Conservation (phyloP, 1,140 invertebrate species). For the Trigoniulus corallinus region DNA sequence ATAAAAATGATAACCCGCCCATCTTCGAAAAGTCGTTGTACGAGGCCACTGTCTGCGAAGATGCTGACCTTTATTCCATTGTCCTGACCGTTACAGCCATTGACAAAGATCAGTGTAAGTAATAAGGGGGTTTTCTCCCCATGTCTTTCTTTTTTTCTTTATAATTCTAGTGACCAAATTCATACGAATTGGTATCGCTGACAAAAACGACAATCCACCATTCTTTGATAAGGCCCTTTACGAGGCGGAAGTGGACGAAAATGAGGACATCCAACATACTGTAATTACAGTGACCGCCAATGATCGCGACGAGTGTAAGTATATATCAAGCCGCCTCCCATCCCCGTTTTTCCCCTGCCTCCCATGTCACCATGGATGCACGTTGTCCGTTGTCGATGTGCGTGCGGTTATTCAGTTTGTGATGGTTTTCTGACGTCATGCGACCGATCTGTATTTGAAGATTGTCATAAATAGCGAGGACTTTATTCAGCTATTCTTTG, state of each 20-base stretch:
- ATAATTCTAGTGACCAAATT: conserved; percentile 30
- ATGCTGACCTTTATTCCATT: conserved; percentile 12
- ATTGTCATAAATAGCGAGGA: no score
- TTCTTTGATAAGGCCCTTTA: conserved; percentile 92
- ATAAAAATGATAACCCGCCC: conserved; percentile 26
- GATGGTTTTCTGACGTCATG: not conserved
- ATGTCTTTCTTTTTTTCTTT: conserved; percentile 7
- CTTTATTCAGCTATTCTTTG: no score
- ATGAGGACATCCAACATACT: conserved; percentile 91
- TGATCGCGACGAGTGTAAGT: conserved; percentile 96
- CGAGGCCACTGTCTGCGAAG: conserved; percentile 19
- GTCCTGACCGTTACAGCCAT: conserved; percentile 2
- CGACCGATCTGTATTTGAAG: no score
- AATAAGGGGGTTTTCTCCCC: conserved; percentile 2
- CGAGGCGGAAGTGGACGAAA: conserved; percentile 91
- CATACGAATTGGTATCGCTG: conserved; percentile 36
- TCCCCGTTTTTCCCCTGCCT: not conserved
- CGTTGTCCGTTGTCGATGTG: not conserved
- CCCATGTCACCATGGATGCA: no score
- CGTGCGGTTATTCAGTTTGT: not conserved
- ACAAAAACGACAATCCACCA: conserved; percentile 95
- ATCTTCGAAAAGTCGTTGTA: conserved; percentile 23
- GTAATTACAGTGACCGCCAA: conserved; percentile 94
- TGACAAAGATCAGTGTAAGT: conserved; percentile 9
- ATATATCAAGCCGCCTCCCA: no score